These are phyloP conservation scores for Dione vanillae DNA, from an alignment of 2,888 invertebrate genomes.

Conservation along the genomic window DNA sequence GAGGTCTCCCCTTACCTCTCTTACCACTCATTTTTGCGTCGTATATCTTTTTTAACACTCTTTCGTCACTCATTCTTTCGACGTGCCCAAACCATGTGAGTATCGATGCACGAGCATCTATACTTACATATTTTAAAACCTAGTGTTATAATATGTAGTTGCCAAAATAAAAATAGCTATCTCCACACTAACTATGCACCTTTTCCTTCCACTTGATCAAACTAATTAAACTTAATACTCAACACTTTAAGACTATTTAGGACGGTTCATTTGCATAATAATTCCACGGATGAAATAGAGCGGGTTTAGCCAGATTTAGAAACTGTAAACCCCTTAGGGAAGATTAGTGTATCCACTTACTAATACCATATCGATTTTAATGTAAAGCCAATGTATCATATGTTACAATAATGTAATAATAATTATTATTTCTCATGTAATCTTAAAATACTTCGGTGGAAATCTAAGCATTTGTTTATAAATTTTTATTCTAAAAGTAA, in stretches of 20 bases:
- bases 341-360: conserved; percentile 9
- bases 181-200: not conserved
- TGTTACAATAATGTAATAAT: not conserved
- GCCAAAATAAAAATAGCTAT: too few species aligned
- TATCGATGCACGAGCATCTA: too few species aligned
- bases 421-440: not conserved
- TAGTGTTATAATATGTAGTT: too few species aligned
- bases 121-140: too few species aligned
- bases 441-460: too few species aligned
- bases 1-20: too few species aligned
- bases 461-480: too few species aligned
- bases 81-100: too few species aligned
- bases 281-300: conserved; percentile 1
- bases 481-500: not conserved
- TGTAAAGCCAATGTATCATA: not conserved
- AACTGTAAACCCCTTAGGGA: conserved; percentile 15
- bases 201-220: not conserved
- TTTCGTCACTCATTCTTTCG: too few species aligned
- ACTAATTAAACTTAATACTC: not conserved
- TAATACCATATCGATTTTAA: conserved; percentile 19
- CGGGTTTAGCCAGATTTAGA: not conserved
- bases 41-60: too few species aligned
- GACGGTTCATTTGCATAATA: conserved; percentile 1
- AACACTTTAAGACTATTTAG: not conserved
- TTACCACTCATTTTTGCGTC: too few species aligned